phyloP scores from a whole-genome alignment of 2,797 vertebrate genomes.

The Merluccius polli region DNA sequence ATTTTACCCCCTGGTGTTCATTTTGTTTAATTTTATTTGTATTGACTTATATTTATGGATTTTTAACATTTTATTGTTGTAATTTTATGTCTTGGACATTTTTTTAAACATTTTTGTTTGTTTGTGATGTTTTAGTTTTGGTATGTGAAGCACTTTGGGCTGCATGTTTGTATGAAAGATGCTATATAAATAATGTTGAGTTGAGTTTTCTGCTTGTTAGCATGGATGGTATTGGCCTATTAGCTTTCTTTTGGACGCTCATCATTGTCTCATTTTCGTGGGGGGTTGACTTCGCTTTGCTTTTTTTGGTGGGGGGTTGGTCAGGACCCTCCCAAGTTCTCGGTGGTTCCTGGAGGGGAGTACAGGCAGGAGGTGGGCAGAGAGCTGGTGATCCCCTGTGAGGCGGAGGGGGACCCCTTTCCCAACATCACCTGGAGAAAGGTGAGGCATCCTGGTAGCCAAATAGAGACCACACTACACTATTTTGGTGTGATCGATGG shows the following conservation, averaged over 20 bases:
- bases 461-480: background rate
- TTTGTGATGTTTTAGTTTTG: too few species aligned
- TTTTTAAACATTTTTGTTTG: too few species aligned
- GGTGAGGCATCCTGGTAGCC: conserved; percentile 63
- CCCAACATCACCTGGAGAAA: conserved; percentile 98
- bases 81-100: too few species aligned
- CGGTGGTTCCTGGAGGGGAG: conserved; percentile 99
- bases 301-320: too few species aligned
- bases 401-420: conserved; percentile 96
- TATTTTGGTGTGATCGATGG: too few species aligned
- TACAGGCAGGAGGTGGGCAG: conserved; percentile 98
- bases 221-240: background rate
- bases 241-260: background rate
- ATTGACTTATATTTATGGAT: too few species aligned
- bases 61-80: too few species aligned
- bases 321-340: conserved; percentile 97
- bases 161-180: too few species aligned
- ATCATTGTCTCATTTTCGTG: background rate
- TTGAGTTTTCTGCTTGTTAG: background rate
- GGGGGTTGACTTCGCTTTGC: background rate
- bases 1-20: too few species aligned
- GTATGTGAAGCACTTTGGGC: too few species aligned
- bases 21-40: background rate
- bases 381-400: conserved; percentile 96
- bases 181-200: too few species aligned